phyloP scores from a whole-genome alignment of 1,140 invertebrate species.

The Nomia melanderi region DNA sequence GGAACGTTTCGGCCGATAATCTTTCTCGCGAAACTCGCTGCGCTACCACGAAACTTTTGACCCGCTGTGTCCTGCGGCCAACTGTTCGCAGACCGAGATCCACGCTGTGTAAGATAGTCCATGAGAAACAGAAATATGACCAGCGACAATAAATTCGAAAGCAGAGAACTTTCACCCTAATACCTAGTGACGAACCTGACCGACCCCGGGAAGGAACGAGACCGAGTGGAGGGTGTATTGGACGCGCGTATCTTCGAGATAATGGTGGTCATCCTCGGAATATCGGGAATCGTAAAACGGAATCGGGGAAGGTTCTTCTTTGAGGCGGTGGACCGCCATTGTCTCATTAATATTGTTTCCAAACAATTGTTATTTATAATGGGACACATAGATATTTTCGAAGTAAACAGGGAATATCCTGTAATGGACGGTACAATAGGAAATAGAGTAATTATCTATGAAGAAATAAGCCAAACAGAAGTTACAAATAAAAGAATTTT shows the following conservation, averaged over 20 bases:
- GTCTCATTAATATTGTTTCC: constrained; percentile 40
- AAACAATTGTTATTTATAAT: constrained; percentile 8
- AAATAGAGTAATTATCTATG: no score
- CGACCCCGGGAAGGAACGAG: not conserved
- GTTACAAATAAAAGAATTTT: no score
- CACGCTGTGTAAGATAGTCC: not conserved
- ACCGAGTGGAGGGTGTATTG: constrained; percentile 31
- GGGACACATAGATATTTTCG: accelerated
- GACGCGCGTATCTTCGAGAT: constrained; percentile 19
- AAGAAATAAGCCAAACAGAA: no score
- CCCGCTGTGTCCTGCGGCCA: not conserved
- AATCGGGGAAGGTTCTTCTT: not conserved
- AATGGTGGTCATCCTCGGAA: constrained; percentile 14
- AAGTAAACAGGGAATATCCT: no score
- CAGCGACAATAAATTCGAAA: constrained; percentile 61
- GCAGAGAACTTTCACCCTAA: constrained; percentile 57
- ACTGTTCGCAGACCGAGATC: not conserved
- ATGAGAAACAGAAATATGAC: constrained; percentile 50
- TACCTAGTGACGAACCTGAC: not conserved
- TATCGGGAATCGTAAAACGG: constrained; percentile 17
- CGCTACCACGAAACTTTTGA: not conserved
- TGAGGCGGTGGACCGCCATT: not conserved
- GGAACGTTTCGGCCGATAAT: not conserved
- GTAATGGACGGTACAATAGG: no score
- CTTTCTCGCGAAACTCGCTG: constrained; percentile 1